These are phyloP conservation scores for Centropyge bicolor DNA, from an alignment of 2,797 vertebrate species.

Conservation along the genomic window DNA sequence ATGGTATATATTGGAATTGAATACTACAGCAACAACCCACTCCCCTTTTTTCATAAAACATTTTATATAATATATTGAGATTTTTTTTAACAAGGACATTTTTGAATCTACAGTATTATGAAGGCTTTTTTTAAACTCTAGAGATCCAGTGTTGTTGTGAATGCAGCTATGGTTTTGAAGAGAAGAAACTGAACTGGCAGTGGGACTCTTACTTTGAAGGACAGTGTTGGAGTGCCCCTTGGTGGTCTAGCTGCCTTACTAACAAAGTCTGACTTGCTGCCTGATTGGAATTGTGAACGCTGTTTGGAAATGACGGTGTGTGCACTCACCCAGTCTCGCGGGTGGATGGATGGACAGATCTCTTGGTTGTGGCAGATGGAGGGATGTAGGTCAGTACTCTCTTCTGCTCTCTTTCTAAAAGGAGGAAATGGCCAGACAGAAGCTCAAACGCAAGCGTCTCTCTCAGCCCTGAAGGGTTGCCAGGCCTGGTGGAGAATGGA, in stretches of 20 bases:
- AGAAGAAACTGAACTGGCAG: constrained; percentile 60
- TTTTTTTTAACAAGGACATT: constrained; percentile 76
- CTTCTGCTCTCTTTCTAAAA: constrained; percentile 82
- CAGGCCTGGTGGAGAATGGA: constrained; percentile 53
- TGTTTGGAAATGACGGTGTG: constrained; percentile 65
- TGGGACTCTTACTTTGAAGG: constrained; percentile 73
- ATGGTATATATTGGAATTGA: constrained; percentile 92
- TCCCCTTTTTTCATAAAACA: constrained; percentile 83
- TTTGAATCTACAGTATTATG: constrained; percentile 69
- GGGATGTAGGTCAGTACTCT: constrained; percentile 69
- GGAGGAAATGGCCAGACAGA: constrained; percentile 85
- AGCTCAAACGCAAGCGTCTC: constrained; percentile 86
- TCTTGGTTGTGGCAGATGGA: constrained; percentile 47
- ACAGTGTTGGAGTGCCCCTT: constrained; percentile 61
- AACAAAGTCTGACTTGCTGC: constrained; percentile 72
- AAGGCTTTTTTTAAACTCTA: constrained; percentile 49
- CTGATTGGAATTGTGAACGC: constrained; percentile 62
- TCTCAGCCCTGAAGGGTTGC: constrained; percentile 82
- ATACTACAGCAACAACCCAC: constrained; percentile 70
- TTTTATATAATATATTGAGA: constrained; percentile 95
- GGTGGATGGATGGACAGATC: constrained; percentile 57
- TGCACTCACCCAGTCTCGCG: constrained; percentile 45
- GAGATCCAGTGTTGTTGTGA: constrained; percentile 58
- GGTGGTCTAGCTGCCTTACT: constrained; percentile 70
- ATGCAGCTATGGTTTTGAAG: constrained; percentile 47